Base-by-base conservation (phyloP, 2,797 vertebrate genomes). In the Rhinella marina region DNA sequence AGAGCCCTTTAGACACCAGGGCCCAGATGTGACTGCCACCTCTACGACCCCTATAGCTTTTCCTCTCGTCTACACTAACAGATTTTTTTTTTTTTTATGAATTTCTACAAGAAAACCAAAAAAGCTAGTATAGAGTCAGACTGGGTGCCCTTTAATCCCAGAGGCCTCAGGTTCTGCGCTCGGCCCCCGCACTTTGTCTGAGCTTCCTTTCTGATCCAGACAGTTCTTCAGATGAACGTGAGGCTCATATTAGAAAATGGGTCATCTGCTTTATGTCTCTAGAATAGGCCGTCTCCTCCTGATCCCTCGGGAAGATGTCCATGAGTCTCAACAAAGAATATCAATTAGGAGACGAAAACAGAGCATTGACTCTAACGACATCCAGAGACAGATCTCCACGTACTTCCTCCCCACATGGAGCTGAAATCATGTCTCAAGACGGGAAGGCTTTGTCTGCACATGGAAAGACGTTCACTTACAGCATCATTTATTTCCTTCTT, bases 191-290 rank as follows among this genome's bases (percentile, higher is more conserved):
- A 50, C 41, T 32, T 3, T 72, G 19, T 41, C 68, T 41, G 29
- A 9, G 32, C 32, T 48, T 48, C 70, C 32, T 73, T 41, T 16
- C 70, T 73, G 32, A 77, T 77, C 23, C 50, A 25, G 75, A 77
- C 75, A 52, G 13, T 76, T n/a, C 70, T 52, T 77, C 41, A 27
- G 64, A 66, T 25, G 10, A 23, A 6, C 13, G 27, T 21, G 70
- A 48, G 72, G 7, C 32, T 50, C 72, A 10, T 17, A 61, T 41
- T 41, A 10, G 13, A 23, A 8, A 19, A 61, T 6, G 56, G 16
- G 56, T 61, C 56, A 29, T 81, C 77, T 80, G 77, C 56, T 80
- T 57, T 80, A 7, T 32, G 77, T 76, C 72, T 48, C 19, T 23
- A 48, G 72, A 73, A 73, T 73, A 9, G 19, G 29, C 72, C 41